A percentile compares a stretch with the other conserved stretches of the same genome.
Evolutionary conservation across 2,797 vertebrate genomes (phyloP).

Genomic region (Liasis olivaceus): DNA sequence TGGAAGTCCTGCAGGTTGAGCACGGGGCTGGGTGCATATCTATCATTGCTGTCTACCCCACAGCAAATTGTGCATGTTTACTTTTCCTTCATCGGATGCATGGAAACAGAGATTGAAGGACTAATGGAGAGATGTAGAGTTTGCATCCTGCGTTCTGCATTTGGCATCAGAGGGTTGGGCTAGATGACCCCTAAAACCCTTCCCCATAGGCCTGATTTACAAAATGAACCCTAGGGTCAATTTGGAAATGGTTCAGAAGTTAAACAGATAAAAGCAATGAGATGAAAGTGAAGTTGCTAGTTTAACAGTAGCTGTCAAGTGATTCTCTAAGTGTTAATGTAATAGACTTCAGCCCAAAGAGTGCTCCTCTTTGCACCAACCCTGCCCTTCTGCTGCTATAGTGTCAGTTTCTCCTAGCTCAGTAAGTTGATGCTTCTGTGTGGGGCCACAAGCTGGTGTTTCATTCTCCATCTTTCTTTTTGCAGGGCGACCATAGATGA

Average conservation of each 20-base stretch:
- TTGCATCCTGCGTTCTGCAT: background rate
- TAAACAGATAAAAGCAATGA: background rate
- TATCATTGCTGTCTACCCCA: too few relatives aligned
- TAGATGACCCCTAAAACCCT: background rate
- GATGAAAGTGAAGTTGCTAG: too few relatives aligned
- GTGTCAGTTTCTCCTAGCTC: background rate
- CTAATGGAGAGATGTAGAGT: background rate
- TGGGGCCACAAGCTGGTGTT: background rate
- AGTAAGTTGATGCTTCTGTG: background rate
- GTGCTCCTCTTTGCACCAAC: background rate
- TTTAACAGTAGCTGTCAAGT: background rate
- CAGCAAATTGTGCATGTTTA: too few relatives aligned
- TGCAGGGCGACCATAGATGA: slow-evolving; percentile 93
- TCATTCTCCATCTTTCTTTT: background rate
- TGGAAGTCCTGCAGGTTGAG: too few relatives aligned
- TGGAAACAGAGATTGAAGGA: background rate
- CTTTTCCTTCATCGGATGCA: too few relatives aligned
- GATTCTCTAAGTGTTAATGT: fast-evolving
- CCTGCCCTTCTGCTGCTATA: background rate
- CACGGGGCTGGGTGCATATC: too few relatives aligned
- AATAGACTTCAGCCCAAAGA: background rate
- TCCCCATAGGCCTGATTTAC: background rate
- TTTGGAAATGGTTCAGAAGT: background rate
- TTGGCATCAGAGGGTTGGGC: background rate
- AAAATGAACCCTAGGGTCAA: background rate